A percentile compares a stretch with the other conserved stretches of the same genome.
Evolutionary conservation across 1,140 invertebrate species (phyloP).

Genomic region (Euwallacea similis): DNA sequence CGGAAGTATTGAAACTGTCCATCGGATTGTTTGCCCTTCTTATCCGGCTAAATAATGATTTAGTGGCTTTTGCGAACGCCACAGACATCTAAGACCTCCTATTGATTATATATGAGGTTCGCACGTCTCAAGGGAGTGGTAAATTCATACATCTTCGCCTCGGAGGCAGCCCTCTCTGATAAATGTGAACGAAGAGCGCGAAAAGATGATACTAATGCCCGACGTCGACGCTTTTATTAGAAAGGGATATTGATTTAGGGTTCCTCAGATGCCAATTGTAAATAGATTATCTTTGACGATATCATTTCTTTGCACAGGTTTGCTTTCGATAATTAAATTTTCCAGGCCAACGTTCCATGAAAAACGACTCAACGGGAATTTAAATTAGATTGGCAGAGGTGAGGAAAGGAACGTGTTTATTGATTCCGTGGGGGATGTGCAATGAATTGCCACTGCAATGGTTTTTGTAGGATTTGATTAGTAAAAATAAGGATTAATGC

Average conservation of each 20-base stretch:
- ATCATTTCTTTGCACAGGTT: conserved; percentile 19
- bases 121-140: conserved; percentile 44
- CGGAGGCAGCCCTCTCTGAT: conserved; percentile 23
- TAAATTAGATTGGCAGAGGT: conserved; percentile 5
- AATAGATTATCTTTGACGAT: conserved; percentile 30
- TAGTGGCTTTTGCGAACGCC: conserved; percentile 42
- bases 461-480: no score
- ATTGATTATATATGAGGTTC: conserved; percentile 50
- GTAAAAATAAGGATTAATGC: no score
- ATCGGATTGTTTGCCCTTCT: conserved; percentile 34
- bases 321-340: conserved; percentile 1
- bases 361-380: not conserved
- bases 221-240: conserved; percentile 46
- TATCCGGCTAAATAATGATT: conserved; percentile 45
- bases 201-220: conserved; percentile 50
- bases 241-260: conserved; percentile 43
- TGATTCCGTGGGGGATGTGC: no score
- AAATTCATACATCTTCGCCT: conserved; percentile 49
- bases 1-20: conserved; percentile 25
- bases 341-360: not conserved
- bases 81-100: conserved; percentile 49
- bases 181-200: conserved; percentile 45
- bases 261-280: conserved; percentile 27
- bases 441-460: no score
- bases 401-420: no score